Evolutionary conservation across 1,140 invertebrate species (phyloP).

Genomic region (Samia ricini): DNA sequence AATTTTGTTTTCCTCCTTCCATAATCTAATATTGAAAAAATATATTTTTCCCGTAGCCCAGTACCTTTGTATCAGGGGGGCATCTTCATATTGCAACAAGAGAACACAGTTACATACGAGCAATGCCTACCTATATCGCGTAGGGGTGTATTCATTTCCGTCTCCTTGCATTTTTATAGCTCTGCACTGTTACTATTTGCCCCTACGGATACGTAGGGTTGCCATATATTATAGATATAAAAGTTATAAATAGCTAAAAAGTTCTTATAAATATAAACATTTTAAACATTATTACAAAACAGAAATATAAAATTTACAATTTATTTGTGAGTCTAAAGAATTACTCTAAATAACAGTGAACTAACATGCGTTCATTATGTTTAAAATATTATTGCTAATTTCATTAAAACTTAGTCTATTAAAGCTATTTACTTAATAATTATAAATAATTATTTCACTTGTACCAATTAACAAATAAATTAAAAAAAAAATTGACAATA

Average conservation of each 20-base stretch:
- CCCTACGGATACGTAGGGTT: constrained; percentile 37
- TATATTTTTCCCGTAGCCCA: background rate
- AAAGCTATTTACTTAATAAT: too few species aligned
- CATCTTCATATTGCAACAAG: background rate
- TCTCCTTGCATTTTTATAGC: constrained; percentile 69
- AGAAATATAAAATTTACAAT: background rate
- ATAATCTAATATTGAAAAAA: too few species aligned
- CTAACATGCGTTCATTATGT: too few species aligned
- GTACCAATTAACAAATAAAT: too few species aligned
- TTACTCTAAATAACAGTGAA: too few species aligned
- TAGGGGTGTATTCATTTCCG: constrained; percentile 59
- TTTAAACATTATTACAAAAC: background rate
- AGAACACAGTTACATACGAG: background rate
- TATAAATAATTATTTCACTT: too few species aligned
- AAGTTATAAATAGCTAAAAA: background rate
- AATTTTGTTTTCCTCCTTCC: background rate
- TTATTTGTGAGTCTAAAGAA: background rate
- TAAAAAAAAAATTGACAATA: too few species aligned
- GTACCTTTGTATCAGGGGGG: background rate
- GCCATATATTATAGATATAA: background rate
- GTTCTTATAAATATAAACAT: background rate
- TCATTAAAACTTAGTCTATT: too few species aligned
- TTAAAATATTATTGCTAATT: too few species aligned
- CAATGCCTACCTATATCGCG: constrained; percentile 33
- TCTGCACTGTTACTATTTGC: constrained; percentile 45